Conservation (phyloP, 64 coral and sea anemone genomes). For the Porites australiensis region DNA sequence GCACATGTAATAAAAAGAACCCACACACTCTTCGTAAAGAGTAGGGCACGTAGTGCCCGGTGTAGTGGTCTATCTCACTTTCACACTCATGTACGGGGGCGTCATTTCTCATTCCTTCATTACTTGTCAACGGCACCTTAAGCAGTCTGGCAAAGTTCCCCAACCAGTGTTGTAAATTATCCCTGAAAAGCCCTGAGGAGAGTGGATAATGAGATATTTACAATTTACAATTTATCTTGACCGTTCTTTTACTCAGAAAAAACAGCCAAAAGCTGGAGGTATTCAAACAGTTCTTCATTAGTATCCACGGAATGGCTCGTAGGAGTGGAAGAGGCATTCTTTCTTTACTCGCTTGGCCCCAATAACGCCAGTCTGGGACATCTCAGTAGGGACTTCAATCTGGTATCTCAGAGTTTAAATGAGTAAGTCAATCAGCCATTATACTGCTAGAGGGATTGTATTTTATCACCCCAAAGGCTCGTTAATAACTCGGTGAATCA, state of each 20-base stretch:
- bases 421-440: slow-evolving; percentile 44
- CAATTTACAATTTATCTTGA: neutral
- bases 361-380: slow-evolving; percentile 77
- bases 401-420: slow-evolving; percentile 47
- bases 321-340: slow-evolving; percentile 84
- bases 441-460: neutral
- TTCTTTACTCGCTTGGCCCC: slow-evolving; percentile 81
- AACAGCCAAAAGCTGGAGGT: neutral
- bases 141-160: too few species aligned
- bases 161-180: too few species aligned
- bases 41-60: too few species aligned
- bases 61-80: too few species aligned
- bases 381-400: slow-evolving; percentile 73
- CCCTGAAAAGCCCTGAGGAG: too few species aligned
- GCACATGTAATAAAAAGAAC: too few species aligned
- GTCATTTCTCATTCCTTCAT: too few species aligned
- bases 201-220: neutral
- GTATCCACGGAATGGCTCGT: slow-evolving; percentile 54
- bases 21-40: too few species aligned
- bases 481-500: too few species aligned
- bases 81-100: too few species aligned
- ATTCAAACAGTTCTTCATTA: neutral
- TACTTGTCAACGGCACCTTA: too few species aligned
- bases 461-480: too few species aligned
- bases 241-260: slow-evolving; percentile 1